Percentiles rank a stretch among this genome's conserved stretches.
These are phyloP conservation scores for Hyposoter dolosus DNA, from an alignment of 2,888 invertebrate genomes.

Conservation along the genomic window DNA sequence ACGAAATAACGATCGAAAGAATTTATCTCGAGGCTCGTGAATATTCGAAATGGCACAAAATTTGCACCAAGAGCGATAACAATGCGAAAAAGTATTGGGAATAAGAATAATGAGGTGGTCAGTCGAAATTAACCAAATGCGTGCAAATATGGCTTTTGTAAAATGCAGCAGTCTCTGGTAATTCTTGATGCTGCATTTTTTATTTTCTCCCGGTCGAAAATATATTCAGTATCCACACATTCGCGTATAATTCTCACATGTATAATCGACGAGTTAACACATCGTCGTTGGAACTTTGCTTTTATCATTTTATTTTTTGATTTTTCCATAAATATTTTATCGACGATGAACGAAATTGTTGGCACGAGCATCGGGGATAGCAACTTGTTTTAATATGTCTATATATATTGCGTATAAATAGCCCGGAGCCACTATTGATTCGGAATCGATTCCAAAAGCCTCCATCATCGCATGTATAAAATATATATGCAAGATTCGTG, in stretches of 20 bases:
- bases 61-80: constrained; percentile 37
- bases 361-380: constrained; percentile 27
- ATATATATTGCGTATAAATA: constrained; percentile 1
- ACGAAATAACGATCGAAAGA: background rate
- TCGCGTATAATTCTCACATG: constrained; percentile 33
- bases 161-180: background rate
- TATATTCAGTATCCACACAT: constrained; percentile 21
- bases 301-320: constrained; percentile 17
- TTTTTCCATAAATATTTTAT: constrained; percentile 43
- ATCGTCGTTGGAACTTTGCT: constrained; percentile 12
- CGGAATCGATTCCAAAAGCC: constrained; percentile 53
- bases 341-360: constrained; percentile 42
- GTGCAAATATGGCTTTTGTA: constrained; percentile 44
- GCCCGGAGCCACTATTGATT: constrained; percentile 52
- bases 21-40: background rate
- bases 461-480: constrained; percentile 4
- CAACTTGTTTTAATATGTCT: constrained; percentile 2
- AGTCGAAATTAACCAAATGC: constrained; percentile 53
- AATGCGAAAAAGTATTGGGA: constrained; percentile 13
- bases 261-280: constrained; percentile 35
- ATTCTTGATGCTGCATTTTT: constrained; percentile 7
- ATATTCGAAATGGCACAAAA: background rate
- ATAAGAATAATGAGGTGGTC: background rate
- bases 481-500: constrained; percentile 5
- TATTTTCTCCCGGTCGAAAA: background rate